phyloP scores from a whole-genome alignment of 2,113 vertebrate genomes.

The Bos javanicus region DNA sequence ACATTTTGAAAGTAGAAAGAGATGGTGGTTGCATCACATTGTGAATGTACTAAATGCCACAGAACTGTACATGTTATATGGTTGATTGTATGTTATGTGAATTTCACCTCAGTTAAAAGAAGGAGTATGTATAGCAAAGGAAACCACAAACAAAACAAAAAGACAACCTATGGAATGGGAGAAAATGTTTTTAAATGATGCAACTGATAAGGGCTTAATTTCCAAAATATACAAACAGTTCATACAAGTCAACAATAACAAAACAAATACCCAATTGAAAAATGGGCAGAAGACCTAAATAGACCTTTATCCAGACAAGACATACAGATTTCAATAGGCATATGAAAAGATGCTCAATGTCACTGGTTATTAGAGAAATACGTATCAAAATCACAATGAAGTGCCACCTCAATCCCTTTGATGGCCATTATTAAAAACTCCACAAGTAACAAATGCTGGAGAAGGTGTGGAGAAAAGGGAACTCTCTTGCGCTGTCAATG shows the following conservation, averaged over 20 bases:
- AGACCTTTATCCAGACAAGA: background rate
- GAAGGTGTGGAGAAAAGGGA: background rate
- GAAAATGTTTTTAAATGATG: background rate
- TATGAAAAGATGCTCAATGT: background rate
- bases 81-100: background rate
- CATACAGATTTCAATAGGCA: background rate
- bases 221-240: background rate
- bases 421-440: background rate
- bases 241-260: background rate
- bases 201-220: background rate
- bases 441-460: background rate
- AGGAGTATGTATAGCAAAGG: background rate
- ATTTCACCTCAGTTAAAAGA: background rate
- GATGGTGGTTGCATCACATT: background rate
- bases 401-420: background rate
- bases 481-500: background rate
- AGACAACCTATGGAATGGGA: background rate
- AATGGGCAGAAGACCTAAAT: background rate
- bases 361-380: background rate
- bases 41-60: background rate
- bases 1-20: background rate
- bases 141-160: background rate
- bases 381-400: background rate
- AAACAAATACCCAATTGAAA: background rate
- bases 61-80: background rate